Evolutionary conservation across 1,140 invertebrate genomes (phyloP), one percentile per base, ranked within the genome.

Genomic region (Diprion similis): DNA sequence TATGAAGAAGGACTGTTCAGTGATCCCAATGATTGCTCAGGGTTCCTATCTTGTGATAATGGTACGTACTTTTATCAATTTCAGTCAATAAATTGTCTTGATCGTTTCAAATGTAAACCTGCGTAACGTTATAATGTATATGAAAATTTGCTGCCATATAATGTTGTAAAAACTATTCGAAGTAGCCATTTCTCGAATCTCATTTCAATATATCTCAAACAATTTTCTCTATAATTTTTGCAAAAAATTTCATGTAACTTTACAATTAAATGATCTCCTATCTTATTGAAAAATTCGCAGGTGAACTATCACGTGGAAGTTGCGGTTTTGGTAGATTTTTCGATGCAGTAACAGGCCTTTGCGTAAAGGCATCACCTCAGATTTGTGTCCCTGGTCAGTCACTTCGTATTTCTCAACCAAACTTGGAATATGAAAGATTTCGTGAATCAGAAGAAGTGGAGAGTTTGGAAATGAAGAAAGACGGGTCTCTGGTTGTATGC

Each of bases 401-500:
- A 13, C 66, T 68, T 68, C 15, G 66, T 15, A 68, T 68, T 15
- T 68, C 66, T 18, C 67, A 19, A 18, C 18, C 70, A 69, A 65
- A 10, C 37, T 79, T 64, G n/a, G 76, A 51, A 24, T 74, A 37
- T 51, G n/a, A 73, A 66, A 75, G 80, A 18, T 72, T 82, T 13
- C 70, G 75, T 7, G 78, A 84, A 48, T 79, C 74, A 0, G 75
- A 83, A 8, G 78, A 80, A 8, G 65, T 73, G 3, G 79, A 86
- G 64, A 76, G 82, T 70, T 74, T 85, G 0, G 78, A 83, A 24
- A 11, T 81, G 47, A 59, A 64, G 1, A 73, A 85, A 1, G 83
- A 84, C 0, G 80, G 79, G 2, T 84, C 87, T 6, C 90, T 90
- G 75, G 92, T 97, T 0, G 91, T 97, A 0, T 98, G 96, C 84